Percentiles rank a stretch among this genome's conserved stretches.
These are phyloP conservation scores for Synanthedon andrenaeformis DNA, from an alignment of 2,888 invertebrate species.

Conservation along the genomic window DNA sequence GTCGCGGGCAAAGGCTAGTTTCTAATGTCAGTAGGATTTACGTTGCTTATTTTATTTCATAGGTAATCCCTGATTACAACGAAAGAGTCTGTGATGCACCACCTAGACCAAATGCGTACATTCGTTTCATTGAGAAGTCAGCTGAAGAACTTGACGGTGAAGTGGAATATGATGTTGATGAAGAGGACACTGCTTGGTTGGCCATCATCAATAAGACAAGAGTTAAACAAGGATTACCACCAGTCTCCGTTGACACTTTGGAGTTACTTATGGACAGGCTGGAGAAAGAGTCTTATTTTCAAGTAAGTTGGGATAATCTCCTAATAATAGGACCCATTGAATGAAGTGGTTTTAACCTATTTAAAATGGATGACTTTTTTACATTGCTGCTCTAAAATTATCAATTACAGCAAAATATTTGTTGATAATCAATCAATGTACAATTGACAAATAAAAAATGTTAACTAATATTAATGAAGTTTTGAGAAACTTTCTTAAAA, in stretches of 20 bases:
- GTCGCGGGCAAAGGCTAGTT: too few species aligned
- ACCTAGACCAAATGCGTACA: slow-evolving; percentile 87
- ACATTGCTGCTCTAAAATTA: too few species aligned
- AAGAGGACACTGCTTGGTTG: slow-evolving; percentile 97
- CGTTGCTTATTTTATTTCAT: slow-evolving; percentile 1
- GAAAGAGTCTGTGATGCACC: slow-evolving; percentile 84
- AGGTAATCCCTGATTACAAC: slow-evolving; percentile 79
- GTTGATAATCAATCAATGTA: too few species aligned
- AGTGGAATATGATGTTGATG: slow-evolving; percentile 97
- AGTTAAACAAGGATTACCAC: slow-evolving; percentile 75
- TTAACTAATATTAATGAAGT: too few species aligned
- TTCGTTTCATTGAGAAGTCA: slow-evolving; percentile 94
- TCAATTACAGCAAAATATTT: too few species aligned
- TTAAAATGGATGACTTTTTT: too few species aligned
- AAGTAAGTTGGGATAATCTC: slow-evolving; percentile 51
- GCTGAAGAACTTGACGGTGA: slow-evolving; percentile 94
- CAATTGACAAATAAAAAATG: too few species aligned
- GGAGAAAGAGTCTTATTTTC: slow-evolving; percentile 97
- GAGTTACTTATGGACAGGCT: slow-evolving; percentile 97
- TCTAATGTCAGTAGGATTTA: too few species aligned
- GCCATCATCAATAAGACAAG: slow-evolving; percentile 88
- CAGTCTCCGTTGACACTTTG: slow-evolving; percentile 89
- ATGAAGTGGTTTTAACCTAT: too few species aligned
- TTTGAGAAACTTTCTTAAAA: too few species aligned
- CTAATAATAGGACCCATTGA: too few species aligned